A percentile compares a stretch with the other conserved stretches of the same genome.
Conservation (phyloP, 2,113 vertebrate genomes). For the Accipiter cooperii region DNA sequence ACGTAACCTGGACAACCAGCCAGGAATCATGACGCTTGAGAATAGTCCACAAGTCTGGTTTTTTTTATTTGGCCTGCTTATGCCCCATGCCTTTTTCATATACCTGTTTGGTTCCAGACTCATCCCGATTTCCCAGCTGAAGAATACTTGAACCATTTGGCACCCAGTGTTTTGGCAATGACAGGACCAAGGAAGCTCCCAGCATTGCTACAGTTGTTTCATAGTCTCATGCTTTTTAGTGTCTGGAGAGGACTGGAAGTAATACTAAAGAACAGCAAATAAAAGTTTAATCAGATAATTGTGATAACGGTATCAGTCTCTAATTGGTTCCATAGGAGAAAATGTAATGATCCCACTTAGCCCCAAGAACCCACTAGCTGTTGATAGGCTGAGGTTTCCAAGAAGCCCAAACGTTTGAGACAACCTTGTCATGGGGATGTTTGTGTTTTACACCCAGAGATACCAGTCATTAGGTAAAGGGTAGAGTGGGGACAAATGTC, state of each 20-base stretch:
- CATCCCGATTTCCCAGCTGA: not conserved
- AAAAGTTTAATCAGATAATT: conserved; percentile 2
- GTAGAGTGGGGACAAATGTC: not conserved
- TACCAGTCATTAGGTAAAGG: not conserved
- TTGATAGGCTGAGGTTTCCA: not conserved
- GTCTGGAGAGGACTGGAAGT: not conserved
- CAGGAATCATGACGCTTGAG: not conserved
- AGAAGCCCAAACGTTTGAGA: not conserved
- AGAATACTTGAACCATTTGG: not conserved
- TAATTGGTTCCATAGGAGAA: not conserved
- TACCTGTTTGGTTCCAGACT: not conserved
- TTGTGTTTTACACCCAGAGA: not conserved
- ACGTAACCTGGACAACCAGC: not conserved
- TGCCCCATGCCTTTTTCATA: not conserved
- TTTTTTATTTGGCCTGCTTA: not conserved
- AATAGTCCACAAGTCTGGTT: not conserved
- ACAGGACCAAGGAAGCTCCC: not conserved
- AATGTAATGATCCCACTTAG: not conserved
- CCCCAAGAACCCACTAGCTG: not conserved
- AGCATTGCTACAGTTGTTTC: fast-evolving
- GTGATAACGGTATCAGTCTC: not conserved
- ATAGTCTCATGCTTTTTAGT: not conserved
- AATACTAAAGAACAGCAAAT: not conserved
- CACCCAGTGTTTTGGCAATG: not conserved
- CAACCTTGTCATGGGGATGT: not conserved